phyloP scores from a whole-genome alignment of 2,797 vertebrate species.

The Adelosebastes latens region DNA sequence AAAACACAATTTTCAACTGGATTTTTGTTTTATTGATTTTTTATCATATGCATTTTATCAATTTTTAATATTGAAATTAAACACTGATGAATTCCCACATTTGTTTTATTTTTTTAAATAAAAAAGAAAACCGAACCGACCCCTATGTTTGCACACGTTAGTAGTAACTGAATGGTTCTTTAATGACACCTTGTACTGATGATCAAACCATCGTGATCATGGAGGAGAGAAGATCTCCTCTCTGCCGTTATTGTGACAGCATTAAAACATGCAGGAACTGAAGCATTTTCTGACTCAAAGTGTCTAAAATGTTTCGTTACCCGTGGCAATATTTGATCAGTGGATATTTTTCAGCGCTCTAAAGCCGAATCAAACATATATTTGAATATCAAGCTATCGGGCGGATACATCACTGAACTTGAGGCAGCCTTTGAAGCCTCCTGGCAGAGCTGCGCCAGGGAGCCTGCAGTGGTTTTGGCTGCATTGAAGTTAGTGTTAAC shows the following conservation, averaged over 20 bases:
- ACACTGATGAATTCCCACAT: background rate
- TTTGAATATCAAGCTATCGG: constrained; percentile 49
- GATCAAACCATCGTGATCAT: background rate
- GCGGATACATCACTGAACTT: constrained; percentile 5
- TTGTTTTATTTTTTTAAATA: background rate
- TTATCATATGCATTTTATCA: background rate
- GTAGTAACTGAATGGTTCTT: background rate
- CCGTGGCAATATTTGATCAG: constrained; percentile 6
- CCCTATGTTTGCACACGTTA: background rate
- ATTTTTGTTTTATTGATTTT: background rate
- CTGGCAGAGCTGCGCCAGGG: constrained; percentile 45
- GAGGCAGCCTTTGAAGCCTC: constrained; percentile 61
- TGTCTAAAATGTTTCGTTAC: constrained; percentile 1
- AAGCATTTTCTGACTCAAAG: background rate
- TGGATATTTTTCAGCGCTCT: background rate
- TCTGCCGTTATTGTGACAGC: background rate
- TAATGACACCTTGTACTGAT: background rate
- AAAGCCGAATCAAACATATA: constrained; percentile 38
- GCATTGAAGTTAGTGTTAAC: constrained; percentile 52
- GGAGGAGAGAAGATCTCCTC: background rate
- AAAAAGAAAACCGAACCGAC: no score
- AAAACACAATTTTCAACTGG: background rate
- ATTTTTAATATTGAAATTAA: background rate
- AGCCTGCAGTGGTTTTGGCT: constrained; percentile 9
- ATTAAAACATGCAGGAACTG: background rate